Conservation (phyloP, 2,797 vertebrate species). For the Toxotes lorentzi region DNA sequence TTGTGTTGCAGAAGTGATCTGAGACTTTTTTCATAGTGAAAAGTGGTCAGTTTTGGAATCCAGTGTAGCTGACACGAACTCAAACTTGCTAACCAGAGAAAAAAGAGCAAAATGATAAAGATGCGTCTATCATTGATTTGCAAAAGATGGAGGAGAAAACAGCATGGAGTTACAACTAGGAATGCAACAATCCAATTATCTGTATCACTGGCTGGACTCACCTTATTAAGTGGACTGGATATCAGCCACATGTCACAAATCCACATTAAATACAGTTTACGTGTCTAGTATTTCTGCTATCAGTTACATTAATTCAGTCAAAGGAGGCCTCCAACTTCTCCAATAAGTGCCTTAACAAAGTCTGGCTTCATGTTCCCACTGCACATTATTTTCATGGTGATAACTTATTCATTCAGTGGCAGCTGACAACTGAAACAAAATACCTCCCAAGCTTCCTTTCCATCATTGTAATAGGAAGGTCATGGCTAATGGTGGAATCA, state of each 20-base stretch:
- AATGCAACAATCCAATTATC: conserved; percentile 4
- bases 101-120: conserved; percentile 11
- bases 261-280: not conserved
- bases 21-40: conserved; percentile 39
- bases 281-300: not conserved
- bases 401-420: conserved; percentile 28
- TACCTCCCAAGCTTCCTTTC: conserved; percentile 49
- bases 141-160: conserved; percentile 17
- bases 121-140: conserved; percentile 7
- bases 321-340: not conserved
- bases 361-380: not conserved
- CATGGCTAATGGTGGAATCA: conserved; percentile 55
- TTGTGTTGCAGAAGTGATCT: conserved; percentile 27
- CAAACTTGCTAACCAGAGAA: conserved; percentile 8
- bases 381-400: conserved; percentile 38
- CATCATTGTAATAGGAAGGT: conserved; percentile 55
- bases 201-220: no score
- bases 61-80: conserved; percentile 22
- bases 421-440: conserved; percentile 52
- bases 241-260: not conserved
- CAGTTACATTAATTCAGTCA: not conserved
- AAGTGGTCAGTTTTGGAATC: conserved; percentile 33
- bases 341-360: not conserved
- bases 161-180: not conserved
- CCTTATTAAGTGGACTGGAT: not conserved